Base-by-base conservation (phyloP, 2,797 vertebrate genomes). In the Helostoma temminkii region DNA sequence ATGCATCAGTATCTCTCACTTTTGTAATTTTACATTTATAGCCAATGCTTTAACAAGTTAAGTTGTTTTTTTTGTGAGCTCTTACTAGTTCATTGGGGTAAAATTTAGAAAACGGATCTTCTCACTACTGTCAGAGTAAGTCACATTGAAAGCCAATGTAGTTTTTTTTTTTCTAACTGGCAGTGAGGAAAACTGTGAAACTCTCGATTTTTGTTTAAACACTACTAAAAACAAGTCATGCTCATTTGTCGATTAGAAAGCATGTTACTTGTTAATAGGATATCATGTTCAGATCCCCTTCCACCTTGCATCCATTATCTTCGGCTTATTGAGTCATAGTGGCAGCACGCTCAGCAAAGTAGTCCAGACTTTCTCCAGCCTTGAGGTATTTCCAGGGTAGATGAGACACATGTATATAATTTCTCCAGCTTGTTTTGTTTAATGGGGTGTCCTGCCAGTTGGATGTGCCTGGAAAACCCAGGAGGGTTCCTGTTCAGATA, bases 31-130 rank as follows among this genome's bases (percentile, higher is more conserved):
- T 15, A 43, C 57, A 56, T 76, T 34, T 60, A 24, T 30, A 22
- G 67, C 71, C 48, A 41, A 46, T 60, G 57, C 55, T 49, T 54
- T 76, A 68, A 48, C 59, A 74, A 79, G 66, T 62, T 67, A 74
- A 79, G 66, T 62, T 67, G 52, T 65, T 70, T 70, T 69, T 77
- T 61, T 54, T 16, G 60, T 25, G 48, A 75, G 50, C 72, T 22
- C 65, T 61, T 1, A 2, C 50, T 52, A 46, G 19, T 21, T 66
- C 50, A 62, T 47, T 54, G 50, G 43, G 66, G 63, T 41, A 74
- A 81, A 43, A 47, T 46, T 78, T 55, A 76, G 68, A 56, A 57
- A 79, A 66, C 41, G 22, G 60, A 52, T 74, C n/a, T 10, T 46
- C 62, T 71, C 56, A 41, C 28, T 19, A 21, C 47, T 24, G 39